Conservation (phyloP, 2,888 invertebrate genomes). For the Parnassius glacialis region DNA sequence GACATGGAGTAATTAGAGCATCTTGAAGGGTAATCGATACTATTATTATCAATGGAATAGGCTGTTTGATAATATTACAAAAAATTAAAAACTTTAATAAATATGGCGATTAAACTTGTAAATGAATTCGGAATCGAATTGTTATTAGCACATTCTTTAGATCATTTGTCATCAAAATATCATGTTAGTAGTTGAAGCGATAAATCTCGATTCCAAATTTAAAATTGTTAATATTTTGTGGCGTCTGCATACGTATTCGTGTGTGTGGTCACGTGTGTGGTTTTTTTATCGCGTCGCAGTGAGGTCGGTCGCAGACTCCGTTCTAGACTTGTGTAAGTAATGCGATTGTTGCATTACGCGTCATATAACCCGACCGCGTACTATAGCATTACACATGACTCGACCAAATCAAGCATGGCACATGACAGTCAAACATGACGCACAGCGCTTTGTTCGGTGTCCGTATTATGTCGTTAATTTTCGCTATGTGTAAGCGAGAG, state of each 20-base stretch:
- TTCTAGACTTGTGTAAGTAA: too few relatives aligned
- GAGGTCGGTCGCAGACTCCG: slow-evolving; percentile 74
- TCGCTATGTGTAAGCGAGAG: too few relatives aligned
- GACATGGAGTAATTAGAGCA: slow-evolving; percentile 7
- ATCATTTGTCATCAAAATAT: not conserved
- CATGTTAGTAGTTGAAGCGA: slow-evolving; percentile 9
- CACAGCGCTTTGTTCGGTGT: too few relatives aligned
- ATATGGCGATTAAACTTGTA: slow-evolving; percentile 41
- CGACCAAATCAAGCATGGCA: too few relatives aligned
- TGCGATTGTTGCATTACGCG: too few relatives aligned
- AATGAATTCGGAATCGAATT: slow-evolving; percentile 46
- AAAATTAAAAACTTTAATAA: slow-evolving; percentile 10
- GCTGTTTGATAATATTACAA: too few relatives aligned
- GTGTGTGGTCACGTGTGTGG: slow-evolving; percentile 58
- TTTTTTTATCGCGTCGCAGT: slow-evolving; percentile 80
- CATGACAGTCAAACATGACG: too few relatives aligned
- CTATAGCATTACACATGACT: too few relatives aligned
- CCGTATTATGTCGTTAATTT: too few relatives aligned
- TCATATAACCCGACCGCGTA: too few relatives aligned
- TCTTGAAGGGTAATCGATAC: not conserved
- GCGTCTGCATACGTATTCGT: slow-evolving; percentile 43
- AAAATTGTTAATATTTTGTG: slow-evolving; percentile 41
- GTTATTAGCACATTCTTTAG: slow-evolving; percentile 10
- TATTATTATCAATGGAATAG: too few relatives aligned
- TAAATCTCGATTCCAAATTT: slow-evolving; percentile 42